Base-by-base conservation (phyloP, 2,888 invertebrate genomes). In the Heliconius hortense region DNA sequence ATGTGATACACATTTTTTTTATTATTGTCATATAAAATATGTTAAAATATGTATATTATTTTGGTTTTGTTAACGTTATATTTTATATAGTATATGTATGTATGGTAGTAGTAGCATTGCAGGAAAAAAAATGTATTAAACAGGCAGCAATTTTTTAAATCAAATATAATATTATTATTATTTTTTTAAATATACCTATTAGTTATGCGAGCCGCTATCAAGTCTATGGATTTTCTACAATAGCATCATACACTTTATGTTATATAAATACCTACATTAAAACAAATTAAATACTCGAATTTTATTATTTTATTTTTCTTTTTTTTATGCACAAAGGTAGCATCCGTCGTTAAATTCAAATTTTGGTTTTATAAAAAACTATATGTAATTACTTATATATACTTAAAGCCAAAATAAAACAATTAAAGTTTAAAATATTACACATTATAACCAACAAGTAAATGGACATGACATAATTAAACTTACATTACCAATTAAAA, bases 381-480 rank as follows among this genome's bases (percentile, higher is more conserved):
- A 43, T 43, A 43, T 15, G 15, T 43, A 13, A 15, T 43, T 35
- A 35, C 8, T 35, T 35, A 8, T 35, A 35, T 1, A 35, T 35
- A 35, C 31, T 39, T 39, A 39, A 39, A 39, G 13, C 39, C 39
- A 13, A 11, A 39, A 3, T 3, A 53, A 53, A 8, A 21, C 8
- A 21, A 21, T 21, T 21, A 8, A 53, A n/a, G 2, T n/a, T 53
- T n/a, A 53, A 2, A n/a, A n/a, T n/a, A 56, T 56, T n/a, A 15
- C 7, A 60, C 13, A 5, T 21, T 26, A 62, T 43, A 39, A 26
- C 11, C 13, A 8, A 43, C 11, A 43, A 24, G 26, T 10, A 39
- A 43, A 62, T 71, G 59, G 43, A 62, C 71, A 39, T 71, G 71
- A 60, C 60, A 71, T 62, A 60, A 71, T 62, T 71, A 71, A 71